Evolutionary conservation across 2,113 vertebrate genomes (phyloP), one percentile per base, ranked within the genome.

Genomic region (Anas platyrhynchos): DNA sequence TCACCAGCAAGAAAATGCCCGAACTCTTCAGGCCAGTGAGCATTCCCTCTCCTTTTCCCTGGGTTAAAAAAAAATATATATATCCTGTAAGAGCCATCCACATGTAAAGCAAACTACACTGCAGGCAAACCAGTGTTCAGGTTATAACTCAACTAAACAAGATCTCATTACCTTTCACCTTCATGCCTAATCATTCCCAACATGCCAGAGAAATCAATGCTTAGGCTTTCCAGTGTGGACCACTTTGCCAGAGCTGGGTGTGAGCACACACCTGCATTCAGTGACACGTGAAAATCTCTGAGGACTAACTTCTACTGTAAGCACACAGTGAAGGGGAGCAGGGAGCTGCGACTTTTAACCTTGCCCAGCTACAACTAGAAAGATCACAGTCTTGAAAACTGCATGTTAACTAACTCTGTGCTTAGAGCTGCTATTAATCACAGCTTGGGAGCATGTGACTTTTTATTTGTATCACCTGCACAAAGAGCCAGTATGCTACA

Each of bases 141-240:
- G 1, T 11, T 38, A 23, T 1, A 18, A 8, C 7, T 2, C 4
- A 54, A 41, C 3, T 8, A 38, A 83, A 63, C 1, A n/a, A n/a
- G 10, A 23, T 36, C 68, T 54, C 14, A 16, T 13, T 56, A 41
- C 32, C 9, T 0, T 34, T 22, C 29, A 74, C 13, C n/a, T 61
- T 43, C 52, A 74, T 25, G 74, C 44, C 31, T 3, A 44, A 55
- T 25, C 56, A 36, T 18, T 48, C n/a, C 44, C 9, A 11, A 26
- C 2, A 50, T 1, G 22, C 2, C 8, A 27, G 16, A 72, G 58
- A 56, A 73, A 85, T 6, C 23, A 44, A 54, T 5, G 15, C 17
- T 13, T 0, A 2, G 5, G 5, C 75, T 52, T 90, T 75, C 36
- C 48, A 63, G 22, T 14, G 16, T 23, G 68, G 16, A 21, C 4